Evolutionary conservation across 2,113 vertebrate species (phyloP), one percentile per base, ranked within the genome.

Genomic region (Athene cunicularia): DNA sequence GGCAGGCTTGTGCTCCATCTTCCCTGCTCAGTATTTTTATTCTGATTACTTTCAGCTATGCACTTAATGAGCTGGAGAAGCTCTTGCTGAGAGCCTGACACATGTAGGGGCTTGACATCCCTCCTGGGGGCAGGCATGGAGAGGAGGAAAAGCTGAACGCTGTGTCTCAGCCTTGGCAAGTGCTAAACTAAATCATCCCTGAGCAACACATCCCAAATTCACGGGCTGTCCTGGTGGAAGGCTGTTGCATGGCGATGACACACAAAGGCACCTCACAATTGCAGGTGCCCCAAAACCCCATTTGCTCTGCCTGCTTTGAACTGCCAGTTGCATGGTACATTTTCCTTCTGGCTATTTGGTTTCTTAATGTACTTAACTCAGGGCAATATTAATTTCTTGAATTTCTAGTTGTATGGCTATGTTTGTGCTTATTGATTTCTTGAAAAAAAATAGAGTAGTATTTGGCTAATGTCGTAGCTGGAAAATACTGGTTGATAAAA

Each of bases 1-100:
- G 68, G 26, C 35, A 43, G 50, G 35, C 21, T 47, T 3, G 0
- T 63, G 18, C n/a, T 74, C 4, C 0, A 0, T 52, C n/a, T 64
- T 28, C 70, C 28, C 32, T 43, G 71, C 39, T 72, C 39, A 37
- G 0, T 55, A 11, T 19, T 82, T 83, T 59, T n/a, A 20, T 58
- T 76, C 37, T 59, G 22, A n/a, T 75, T 47, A 14, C 63, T 45
- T 91, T 35, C 66, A 73, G 39, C 33, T 33, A 6, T 55, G 23
- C 27, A 33, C 4, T 71, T 63, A 35, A 41, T 11, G 52, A 88
- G 56, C 50, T 79, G 60, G 50, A 88, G 66, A 60, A 82, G 47
- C 41, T 52, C 64, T 32, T 56, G 67, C 71, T 76, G 63, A 43
- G 37, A 64, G 58, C 72, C 49, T 64, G 71, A 27, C 56, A 49